phyloP scores from a whole-genome alignment of 2,888 invertebrate species.

The Pantelozetes paolii region DNA sequence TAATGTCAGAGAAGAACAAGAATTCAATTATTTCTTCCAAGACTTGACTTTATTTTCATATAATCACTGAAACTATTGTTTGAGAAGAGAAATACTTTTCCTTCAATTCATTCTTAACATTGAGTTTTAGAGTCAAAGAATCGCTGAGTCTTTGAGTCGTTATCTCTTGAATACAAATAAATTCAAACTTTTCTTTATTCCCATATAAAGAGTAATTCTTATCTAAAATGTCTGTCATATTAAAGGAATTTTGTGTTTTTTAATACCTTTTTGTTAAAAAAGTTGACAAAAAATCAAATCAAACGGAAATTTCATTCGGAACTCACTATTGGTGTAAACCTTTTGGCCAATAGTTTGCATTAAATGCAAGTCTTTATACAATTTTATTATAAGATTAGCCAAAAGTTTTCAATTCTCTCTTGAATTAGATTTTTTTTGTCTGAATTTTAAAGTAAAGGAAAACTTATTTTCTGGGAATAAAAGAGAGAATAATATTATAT shows the following conservation, averaged over 20 bases:
- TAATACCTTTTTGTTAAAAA: constrained; percentile 5
- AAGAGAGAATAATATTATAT: neutral
- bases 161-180: too few species aligned
- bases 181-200: too few species aligned
- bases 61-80: too few species aligned
- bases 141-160: too few species aligned
- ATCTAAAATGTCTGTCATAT: constrained; percentile 15
- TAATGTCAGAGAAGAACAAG: neutral
- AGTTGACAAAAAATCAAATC: constrained; percentile 27
- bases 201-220: neutral
- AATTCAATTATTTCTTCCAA: neutral
- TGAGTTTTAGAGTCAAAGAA: too few species aligned
- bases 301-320: constrained; percentile 34
- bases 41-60: neutral
- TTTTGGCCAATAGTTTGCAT: constrained; percentile 21
- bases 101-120: too few species aligned
- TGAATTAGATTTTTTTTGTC: too few species aligned
- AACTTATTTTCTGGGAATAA: neutral
- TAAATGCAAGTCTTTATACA: constrained; percentile 27
- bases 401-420: constrained; percentile 33
- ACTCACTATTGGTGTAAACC: neutral
- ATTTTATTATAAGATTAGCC: constrained; percentile 33
- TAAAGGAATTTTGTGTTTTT: neutral
- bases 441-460: neutral
- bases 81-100: too few species aligned